Conservation (phyloP, 2,888 invertebrate species). For the Leptinotarsa peninsularis region DNA sequence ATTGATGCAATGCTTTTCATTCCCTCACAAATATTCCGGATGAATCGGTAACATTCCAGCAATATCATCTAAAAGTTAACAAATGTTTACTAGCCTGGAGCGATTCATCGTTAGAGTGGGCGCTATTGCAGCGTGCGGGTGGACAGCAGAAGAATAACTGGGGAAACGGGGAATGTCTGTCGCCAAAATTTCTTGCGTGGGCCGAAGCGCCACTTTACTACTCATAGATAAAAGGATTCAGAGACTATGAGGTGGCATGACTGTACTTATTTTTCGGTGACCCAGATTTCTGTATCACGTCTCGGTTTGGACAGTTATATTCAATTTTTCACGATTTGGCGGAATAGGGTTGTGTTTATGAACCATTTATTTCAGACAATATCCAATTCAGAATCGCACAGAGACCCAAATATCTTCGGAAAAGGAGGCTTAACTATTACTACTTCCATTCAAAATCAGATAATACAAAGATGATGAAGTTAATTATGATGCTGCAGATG, state of each 20-base stretch:
- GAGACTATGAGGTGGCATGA: slow-evolving; percentile 20
- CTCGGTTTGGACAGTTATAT: not conserved
- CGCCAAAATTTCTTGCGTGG: slow-evolving; percentile 41
- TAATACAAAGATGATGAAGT: too few species aligned
- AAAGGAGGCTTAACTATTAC: too few species aligned
- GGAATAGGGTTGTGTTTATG: slow-evolving; percentile 3
- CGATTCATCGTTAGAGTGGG: slow-evolving; percentile 11
- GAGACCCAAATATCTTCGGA: too few species aligned
- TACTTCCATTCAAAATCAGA: too few species aligned
- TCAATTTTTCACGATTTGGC: slow-evolving; percentile 13
- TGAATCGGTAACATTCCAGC: slow-evolving; percentile 1
- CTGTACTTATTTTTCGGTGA: slow-evolving; percentile 15
- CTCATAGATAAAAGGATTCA: slow-evolving; percentile 17
- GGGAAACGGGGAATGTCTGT: slow-evolving; percentile 32
- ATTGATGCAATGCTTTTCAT: not conserved
- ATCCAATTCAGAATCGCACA: not conserved
- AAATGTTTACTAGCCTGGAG: slow-evolving; percentile 4
- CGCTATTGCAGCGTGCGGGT: slow-evolving; percentile 30
- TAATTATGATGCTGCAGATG: too few species aligned
- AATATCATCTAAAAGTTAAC: slow-evolving; percentile 11
- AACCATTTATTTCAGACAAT: not conserved
- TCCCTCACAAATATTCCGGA: not conserved
- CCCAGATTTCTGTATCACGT: slow-evolving; percentile 9
- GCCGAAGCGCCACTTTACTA: slow-evolving; percentile 27
- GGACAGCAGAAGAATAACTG: slow-evolving; percentile 39